phyloP scores from a whole-genome alignment of 2,888 invertebrate genomes.

The Strigamia maritima region DNA sequence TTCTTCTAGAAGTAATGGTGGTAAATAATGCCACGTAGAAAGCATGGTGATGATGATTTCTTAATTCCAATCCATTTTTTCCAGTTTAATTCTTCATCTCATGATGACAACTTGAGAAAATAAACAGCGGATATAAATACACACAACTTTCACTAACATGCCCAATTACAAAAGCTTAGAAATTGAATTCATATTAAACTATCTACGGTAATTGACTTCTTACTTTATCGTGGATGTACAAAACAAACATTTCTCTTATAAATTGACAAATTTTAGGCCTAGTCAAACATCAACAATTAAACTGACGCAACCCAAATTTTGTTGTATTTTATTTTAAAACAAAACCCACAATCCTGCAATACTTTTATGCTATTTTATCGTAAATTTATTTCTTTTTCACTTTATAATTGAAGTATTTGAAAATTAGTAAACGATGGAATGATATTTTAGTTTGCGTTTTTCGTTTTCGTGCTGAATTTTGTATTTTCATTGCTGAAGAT shows the following conservation, averaged over 20 bases:
- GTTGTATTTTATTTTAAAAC: neutral
- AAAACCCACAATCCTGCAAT: neutral
- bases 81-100: slow-evolving; percentile 26
- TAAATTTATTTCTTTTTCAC: too few relatives aligned
- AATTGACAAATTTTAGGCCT: neutral
- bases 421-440: too few relatives aligned
- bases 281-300: neutral
- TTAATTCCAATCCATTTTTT: slow-evolving; percentile 26
- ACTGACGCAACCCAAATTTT: neutral
- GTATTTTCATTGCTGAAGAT: too few relatives aligned
- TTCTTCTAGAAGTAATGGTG: neutral
- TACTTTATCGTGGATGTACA: neutral
- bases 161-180: slow-evolving; percentile 14
- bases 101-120: slow-evolving; percentile 21
- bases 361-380: too few relatives aligned
- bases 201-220: neutral
- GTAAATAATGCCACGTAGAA: slow-evolving; percentile 13
- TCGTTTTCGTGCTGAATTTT: too few relatives aligned
- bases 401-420: too few relatives aligned
- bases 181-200: neutral
- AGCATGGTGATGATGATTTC: slow-evolving; percentile 10
- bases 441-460: too few relatives aligned
- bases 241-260: neutral
- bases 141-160: slow-evolving; percentile 17
- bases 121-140: slow-evolving; percentile 26